Evolutionary conservation across 2,888 invertebrate genomes (phyloP), one percentile per base, ranked within the genome.

Genomic region (Pheosia gnoma): DNA sequence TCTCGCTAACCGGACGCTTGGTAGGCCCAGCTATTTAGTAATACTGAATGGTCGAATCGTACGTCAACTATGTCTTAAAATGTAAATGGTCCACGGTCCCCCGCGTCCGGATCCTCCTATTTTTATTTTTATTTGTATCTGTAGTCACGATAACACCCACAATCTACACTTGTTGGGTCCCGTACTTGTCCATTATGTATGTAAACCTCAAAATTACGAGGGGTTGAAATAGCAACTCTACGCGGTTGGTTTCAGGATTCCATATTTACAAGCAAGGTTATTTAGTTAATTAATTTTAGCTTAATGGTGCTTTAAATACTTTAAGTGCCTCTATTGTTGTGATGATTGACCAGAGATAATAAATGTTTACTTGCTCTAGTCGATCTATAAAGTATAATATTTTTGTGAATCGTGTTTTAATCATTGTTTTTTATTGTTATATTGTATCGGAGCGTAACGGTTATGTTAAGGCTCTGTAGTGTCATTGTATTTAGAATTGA

Each of bases 121-220:
- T 68, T 62, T 68, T 78, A 70, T 71, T 69, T 74, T 77, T 66
- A 62, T 71, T 74, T 66, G 74, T 71, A 66, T 71, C 63, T 67
- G 71, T 7, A 38, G 54, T 63, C 25, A 25, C 25, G 25, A 25
- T 36, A 60, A 64, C 64, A 62, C 66, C 65, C 61, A 73, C 70
- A 63, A 64, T 74, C 63, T 65, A 72, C 84, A 83, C 87, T 87
- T 87, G 85, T 87, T 86, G 84, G 86, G 87, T 85, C 77, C 62
- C 63, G 60, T 67, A 74, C 70, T 75, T 80, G 84, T 84, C 83
- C 83, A 82, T 82, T 25, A 75, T 58, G 61, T 70, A 60, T 71
- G 66, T 63, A 52, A 66, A 62, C 63, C 59, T 61, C 63, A 59
- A 65, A 63, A 56, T 36, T 59, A 60, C 64, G 25, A 51, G n/a